phyloP scores from a whole-genome alignment of 2,113 vertebrate species.

The human (Homo sapiens) region DNA sequence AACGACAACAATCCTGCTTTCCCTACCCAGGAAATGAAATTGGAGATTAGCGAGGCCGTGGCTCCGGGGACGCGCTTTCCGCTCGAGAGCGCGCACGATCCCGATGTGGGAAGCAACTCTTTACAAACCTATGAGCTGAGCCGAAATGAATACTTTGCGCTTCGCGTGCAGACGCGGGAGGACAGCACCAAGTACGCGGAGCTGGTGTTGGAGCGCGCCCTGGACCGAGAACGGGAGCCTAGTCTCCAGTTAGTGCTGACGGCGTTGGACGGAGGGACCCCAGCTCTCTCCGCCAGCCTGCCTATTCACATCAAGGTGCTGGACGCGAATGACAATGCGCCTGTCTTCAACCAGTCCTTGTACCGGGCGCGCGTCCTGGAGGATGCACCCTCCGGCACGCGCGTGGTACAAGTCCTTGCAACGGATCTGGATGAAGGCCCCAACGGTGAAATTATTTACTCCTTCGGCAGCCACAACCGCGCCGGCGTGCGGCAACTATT shows the following conservation, averaged over 20 bases:
- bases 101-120: slow-evolving; percentile 88
- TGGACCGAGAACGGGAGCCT: slow-evolving; percentile 84
- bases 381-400: slow-evolving; percentile 75
- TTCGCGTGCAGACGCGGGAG: slow-evolving; percentile 84
- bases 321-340: slow-evolving; percentile 85
- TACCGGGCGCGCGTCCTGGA: slow-evolving; percentile 84
- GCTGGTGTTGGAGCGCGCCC: slow-evolving; percentile 82
- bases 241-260: slow-evolving; percentile 82
- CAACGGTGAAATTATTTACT: slow-evolving; percentile 87
- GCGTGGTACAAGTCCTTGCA: slow-evolving; percentile 79
- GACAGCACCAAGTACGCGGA: slow-evolving; percentile 87
- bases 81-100: slow-evolving; percentile 88
- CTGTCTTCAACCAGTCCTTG: slow-evolving; percentile 85
- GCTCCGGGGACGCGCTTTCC: slow-evolving; percentile 85
- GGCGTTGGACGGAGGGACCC: slow-evolving; percentile 84
- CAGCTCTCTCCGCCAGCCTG: slow-evolving; percentile 79
- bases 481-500: slow-evolving; percentile 84
- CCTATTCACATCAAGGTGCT: slow-evolving; percentile 82
- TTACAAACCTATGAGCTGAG: slow-evolving; percentile 88
- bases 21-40: slow-evolving; percentile 79
- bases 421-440: slow-evolving; percentile 88
- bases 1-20: slow-evolving; percentile 90
- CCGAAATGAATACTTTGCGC: slow-evolving; percentile 83
- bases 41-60: slow-evolving; percentile 88
- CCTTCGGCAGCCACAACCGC: slow-evolving; percentile 85